Evolutionary conservation across 2,113 vertebrate species (phyloP).

Genomic region (Gopherus evgoodei): DNA sequence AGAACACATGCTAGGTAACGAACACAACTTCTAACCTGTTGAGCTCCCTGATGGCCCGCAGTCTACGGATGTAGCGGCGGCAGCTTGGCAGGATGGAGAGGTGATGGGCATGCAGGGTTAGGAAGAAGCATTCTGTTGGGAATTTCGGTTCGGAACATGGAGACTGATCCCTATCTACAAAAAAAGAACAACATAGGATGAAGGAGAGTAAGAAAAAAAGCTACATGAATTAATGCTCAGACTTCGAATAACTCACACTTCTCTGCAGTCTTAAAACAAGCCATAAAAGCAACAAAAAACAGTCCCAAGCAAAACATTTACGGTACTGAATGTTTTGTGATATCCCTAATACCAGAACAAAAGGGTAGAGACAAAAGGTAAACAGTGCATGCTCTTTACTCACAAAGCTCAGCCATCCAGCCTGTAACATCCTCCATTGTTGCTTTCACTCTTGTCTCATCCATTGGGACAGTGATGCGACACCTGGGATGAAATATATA

Average conservation of each 20-base stretch:
- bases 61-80: slow-evolving; percentile 94
- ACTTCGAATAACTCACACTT: neutral
- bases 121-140: slow-evolving; percentile 97
- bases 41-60: slow-evolving; percentile 95
- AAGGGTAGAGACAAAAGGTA: neutral
- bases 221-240: neutral
- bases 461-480: slow-evolving; percentile 88
- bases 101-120: slow-evolving; percentile 96
- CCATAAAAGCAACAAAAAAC: neutral
- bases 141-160: slow-evolving; percentile 96
- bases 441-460: slow-evolving; percentile 95
- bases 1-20: rapidly evolving
- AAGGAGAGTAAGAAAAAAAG: rapidly evolving
- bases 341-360: neutral
- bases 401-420: slow-evolving; percentile 92
- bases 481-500: slow-evolving; percentile 97
- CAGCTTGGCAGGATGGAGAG: slow-evolving; percentile 96
- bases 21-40: slow-evolving; percentile 84
- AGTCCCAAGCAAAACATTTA: neutral
- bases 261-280: neutral
- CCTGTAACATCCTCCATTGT: slow-evolving; percentile 93
- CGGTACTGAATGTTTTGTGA: neutral
- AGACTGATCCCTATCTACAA: slow-evolving; percentile 85
- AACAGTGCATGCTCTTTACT: slow-evolving; percentile 37
- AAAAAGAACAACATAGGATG: neutral